Evolutionary conservation across 2,888 invertebrate genomes (phyloP).

Genomic region (Ennomos erosarius): DNA sequence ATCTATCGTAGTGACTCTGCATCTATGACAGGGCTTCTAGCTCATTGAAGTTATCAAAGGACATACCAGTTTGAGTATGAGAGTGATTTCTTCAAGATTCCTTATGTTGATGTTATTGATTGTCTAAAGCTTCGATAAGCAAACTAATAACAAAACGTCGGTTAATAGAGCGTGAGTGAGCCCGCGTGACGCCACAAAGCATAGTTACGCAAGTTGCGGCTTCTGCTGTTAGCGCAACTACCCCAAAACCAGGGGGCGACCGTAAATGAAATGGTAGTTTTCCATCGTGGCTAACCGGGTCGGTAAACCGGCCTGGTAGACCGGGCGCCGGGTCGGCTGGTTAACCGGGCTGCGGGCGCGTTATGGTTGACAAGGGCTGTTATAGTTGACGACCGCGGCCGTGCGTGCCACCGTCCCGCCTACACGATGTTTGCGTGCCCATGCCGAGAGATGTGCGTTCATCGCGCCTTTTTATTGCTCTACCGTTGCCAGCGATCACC

Average conservation of each 20-base stretch:
- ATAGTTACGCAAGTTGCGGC: slow-evolving; percentile 79
- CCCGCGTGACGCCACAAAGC: slow-evolving; percentile 66
- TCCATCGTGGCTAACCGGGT: slow-evolving; percentile 71
- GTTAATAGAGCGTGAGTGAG: slow-evolving; percentile 61
- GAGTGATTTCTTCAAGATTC: background rate
- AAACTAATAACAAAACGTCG: slow-evolving; percentile 54
- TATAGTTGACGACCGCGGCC: slow-evolving; percentile 68
- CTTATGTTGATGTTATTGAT: slow-evolving; percentile 17
- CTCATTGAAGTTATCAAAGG: too few species aligned
- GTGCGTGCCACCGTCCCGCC: slow-evolving; percentile 55
- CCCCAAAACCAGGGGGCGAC: slow-evolving; percentile 77
- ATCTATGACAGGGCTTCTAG: too few species aligned
- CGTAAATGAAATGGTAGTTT: slow-evolving; percentile 84
- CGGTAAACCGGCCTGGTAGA: slow-evolving; percentile 53
- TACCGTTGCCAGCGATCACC: slow-evolving; percentile 23
- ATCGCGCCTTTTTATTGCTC: slow-evolving; percentile 18
- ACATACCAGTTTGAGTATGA: too few species aligned
- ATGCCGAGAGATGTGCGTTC: slow-evolving; percentile 20
- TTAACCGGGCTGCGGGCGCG: slow-evolving; percentile 73
- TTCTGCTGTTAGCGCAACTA: slow-evolving; percentile 72
- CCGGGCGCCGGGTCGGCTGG: slow-evolving; percentile 54
- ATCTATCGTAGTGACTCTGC: too few species aligned
- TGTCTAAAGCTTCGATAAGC: slow-evolving; percentile 37
- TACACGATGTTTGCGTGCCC: slow-evolving; percentile 64
- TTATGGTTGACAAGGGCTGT: slow-evolving; percentile 83